A percentile compares a stretch with the other conserved stretches of the same genome.
Evolutionary conservation across 2,888 invertebrate genomes (phyloP).

Genomic region (Orthosia gracilis): DNA sequence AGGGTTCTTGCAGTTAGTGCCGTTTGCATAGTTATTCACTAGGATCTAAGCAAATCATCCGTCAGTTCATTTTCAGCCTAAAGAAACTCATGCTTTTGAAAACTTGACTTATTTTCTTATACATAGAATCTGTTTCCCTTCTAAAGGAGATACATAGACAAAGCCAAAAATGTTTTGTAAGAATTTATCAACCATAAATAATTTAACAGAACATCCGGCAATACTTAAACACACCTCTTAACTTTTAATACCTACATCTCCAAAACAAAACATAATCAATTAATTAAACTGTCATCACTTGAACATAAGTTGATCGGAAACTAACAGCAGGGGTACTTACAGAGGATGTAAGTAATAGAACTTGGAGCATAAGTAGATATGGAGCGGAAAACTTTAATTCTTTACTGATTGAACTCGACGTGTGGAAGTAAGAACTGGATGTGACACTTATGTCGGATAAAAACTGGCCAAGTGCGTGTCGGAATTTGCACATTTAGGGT

Average conservation of each 20-base stretch:
- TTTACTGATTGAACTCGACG: slow-evolving; percentile 59
- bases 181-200: background rate
- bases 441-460: slow-evolving; percentile 4
- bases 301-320: slow-evolving; percentile 42
- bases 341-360: slow-evolving; percentile 51
- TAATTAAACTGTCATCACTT: slow-evolving; percentile 43
- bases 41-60: no score
- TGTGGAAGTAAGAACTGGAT: slow-evolving; percentile 39
- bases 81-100: no score
- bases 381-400: slow-evolving; percentile 63
- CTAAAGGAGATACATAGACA: no score
- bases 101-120: no score
- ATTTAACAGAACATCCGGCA: background rate
- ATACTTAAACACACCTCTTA: background rate
- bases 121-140: no score
- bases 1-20: no score
- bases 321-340: slow-evolving; percentile 24
- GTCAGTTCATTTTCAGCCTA: no score
- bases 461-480: background rate
- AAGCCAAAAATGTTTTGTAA: no score
- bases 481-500: no score
- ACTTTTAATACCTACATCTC: background rate
- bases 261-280: slow-evolving; percentile 21
- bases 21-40: no score
- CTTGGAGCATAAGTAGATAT: slow-evolving; percentile 41